Evolutionary conservation across 2,113 vertebrate genomes (phyloP).

Genomic region (Panthera uncia): DNA sequence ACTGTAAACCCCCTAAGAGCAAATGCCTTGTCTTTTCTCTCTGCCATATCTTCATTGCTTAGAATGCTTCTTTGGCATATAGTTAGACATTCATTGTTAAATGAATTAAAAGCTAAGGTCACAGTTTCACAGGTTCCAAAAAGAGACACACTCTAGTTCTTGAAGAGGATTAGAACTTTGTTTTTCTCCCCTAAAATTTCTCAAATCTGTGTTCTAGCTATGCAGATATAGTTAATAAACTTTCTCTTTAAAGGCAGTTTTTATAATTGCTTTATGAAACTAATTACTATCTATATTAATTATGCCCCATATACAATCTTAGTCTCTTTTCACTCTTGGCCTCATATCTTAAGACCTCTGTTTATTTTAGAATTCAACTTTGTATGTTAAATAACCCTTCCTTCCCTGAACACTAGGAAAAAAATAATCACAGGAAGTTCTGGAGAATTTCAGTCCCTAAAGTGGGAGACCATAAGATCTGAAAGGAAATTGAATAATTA

Average conservation of each 20-base stretch:
- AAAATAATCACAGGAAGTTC: slow-evolving; percentile 4
- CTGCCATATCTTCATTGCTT: neutral
- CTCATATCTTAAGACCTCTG: neutral
- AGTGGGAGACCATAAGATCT: neutral
- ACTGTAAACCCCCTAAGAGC: neutral
- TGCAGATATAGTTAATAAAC: neutral
- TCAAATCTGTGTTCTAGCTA: neutral
- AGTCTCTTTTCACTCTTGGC: neutral
- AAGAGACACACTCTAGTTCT: neutral
- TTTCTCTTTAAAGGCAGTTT: neutral
- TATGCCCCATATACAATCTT: neutral
- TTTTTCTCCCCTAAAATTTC: neutral
- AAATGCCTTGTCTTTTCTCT: neutral
- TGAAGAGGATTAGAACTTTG: neutral
- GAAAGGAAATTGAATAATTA: neutral
- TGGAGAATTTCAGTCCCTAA: neutral
- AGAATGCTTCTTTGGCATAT: neutral
- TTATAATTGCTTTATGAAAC: neutral
- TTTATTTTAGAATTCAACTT: slow-evolving; percentile 29
- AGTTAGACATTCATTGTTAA: neutral
- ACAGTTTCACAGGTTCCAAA: neutral
- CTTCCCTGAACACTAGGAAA: neutral
- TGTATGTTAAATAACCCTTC: neutral
- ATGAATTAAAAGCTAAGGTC: neutral
- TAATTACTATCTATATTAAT: neutral